A percentile compares a stretch with the other conserved stretches of the same genome.
phyloP scores from a whole-genome alignment of 2,113 vertebrate species.

The Chionis minor region DNA sequence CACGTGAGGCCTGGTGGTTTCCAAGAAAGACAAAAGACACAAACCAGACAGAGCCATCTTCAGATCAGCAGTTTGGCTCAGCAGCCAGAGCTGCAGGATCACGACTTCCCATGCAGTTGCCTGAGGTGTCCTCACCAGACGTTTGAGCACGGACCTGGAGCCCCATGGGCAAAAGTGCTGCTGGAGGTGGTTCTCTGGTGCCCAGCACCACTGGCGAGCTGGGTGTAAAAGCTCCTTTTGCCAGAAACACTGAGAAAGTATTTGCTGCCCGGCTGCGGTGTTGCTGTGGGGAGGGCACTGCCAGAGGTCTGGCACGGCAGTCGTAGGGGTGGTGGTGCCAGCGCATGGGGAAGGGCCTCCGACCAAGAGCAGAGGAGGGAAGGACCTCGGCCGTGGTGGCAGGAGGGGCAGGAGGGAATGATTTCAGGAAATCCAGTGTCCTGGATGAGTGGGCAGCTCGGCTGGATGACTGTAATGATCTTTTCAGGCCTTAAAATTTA shows the following conservation, averaged over 20 bases:
- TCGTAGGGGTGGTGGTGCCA: accelerated
- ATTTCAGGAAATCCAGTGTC: slow-evolving; percentile 16
- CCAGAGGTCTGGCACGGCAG: background rate
- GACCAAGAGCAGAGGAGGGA: background rate
- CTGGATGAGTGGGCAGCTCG: background rate
- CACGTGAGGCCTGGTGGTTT: background rate
- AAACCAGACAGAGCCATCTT: background rate
- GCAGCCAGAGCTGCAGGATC: background rate
- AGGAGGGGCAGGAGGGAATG: background rate
- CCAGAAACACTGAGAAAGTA: background rate
- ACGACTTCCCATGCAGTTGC: accelerated
- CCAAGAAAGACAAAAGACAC: background rate
- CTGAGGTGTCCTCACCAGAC: background rate
- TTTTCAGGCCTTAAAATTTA: slow-evolving; percentile 59
- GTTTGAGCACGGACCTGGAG: background rate
- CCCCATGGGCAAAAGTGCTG: background rate
- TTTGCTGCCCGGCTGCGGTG: background rate
- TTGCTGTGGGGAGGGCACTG: background rate
- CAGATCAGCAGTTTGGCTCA: background rate
- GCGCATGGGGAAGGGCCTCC: background rate
- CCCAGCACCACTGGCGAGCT: background rate
- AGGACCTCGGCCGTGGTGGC: background rate
- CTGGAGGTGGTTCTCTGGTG: background rate
- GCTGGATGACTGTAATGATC: slow-evolving; percentile 30
- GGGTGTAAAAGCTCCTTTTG: background rate